Evolutionary conservation across 2,113 vertebrate genomes (phyloP), one percentile per base, ranked within the genome.

Genomic region (Siniperca knerii): DNA sequence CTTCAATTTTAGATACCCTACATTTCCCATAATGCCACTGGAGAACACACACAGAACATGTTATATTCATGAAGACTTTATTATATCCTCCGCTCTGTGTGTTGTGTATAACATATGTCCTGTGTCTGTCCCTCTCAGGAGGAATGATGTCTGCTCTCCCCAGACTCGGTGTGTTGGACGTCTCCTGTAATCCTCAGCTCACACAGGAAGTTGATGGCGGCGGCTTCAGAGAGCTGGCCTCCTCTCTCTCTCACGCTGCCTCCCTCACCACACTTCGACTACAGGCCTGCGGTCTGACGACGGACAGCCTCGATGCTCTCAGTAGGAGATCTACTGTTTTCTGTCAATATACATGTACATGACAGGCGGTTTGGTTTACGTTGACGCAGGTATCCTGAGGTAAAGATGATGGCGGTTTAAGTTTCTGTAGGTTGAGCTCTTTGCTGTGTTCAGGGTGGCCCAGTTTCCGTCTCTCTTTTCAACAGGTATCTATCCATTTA

Each of bases 131-230:
- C 15, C 37, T 46, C 57, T 54, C 79, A 94, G 98, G 96, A 73
- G 88, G 88, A 40, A 69, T 93, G 12, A 85, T 98, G 66, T 90
- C 85, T 6, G 23, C 81, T 65, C 91, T 96, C 37, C 88, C 92
- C 58, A 85, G 86, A 40, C 96, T 98, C 0, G 91, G 96, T 77
- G 90, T 97, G 20, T 90, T 98, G 87, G 97, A 99, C 74, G 62
- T 97, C 62, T 98, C 97, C 50, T 95, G 95, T 73, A 98, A 98
- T 83, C 96, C 93, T 90, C 93, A 93, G 46, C 89, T 97, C 50
- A 1, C 77, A 2, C 83, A 84, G 83, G 88, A 82, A 13, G 86
- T 62, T 0, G 81, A 62, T 0, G n/a, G 0, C 0, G 50, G 76
- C 46, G 95, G 93, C 57, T 65, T 98, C 76, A 81, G 90, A 10